Conservation (phyloP, 2,797 vertebrate species). For the Nasua narica region DNA sequence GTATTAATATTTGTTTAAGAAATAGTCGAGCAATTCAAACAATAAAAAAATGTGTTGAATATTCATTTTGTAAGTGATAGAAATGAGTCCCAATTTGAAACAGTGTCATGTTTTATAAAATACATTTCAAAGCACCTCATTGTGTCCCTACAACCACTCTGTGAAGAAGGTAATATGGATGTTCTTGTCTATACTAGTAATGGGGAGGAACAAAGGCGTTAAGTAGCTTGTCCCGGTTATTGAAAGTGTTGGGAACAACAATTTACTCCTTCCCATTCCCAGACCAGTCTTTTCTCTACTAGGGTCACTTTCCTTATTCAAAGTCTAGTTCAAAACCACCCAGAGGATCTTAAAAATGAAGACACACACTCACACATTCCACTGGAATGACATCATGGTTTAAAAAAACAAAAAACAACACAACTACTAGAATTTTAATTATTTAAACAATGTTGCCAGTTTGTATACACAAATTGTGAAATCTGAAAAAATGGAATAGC, state of each 20-base stretch:
- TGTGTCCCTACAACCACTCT: not conserved
- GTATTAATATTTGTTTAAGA: not conserved
- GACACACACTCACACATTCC: not conserved
- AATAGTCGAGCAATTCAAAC: constrained; percentile 7
- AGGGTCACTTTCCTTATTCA: not conserved
- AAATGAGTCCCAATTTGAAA: not conserved
- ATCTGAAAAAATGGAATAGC: not conserved
- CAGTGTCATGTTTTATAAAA: not conserved
- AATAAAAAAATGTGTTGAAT: not conserved
- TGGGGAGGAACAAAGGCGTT: not conserved
- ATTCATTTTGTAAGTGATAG: not conserved
- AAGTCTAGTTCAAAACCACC: not conserved
- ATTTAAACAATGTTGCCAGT: not conserved
- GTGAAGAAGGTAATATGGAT: not conserved
- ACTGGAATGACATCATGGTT: not conserved
- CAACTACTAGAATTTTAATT: not conserved
- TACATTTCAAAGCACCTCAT: not conserved
- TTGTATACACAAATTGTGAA: not conserved
- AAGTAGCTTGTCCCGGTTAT: not conserved
- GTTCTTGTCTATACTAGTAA: not conserved
- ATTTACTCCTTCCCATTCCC: not conserved
- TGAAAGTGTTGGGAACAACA: not conserved
- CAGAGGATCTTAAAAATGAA: not conserved
- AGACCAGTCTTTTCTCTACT: not conserved
- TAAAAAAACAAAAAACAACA: not conserved